Evolutionary conservation across 2,888 invertebrate genomes (phyloP).

Genomic region (Thymelicus sylvestris): DNA sequence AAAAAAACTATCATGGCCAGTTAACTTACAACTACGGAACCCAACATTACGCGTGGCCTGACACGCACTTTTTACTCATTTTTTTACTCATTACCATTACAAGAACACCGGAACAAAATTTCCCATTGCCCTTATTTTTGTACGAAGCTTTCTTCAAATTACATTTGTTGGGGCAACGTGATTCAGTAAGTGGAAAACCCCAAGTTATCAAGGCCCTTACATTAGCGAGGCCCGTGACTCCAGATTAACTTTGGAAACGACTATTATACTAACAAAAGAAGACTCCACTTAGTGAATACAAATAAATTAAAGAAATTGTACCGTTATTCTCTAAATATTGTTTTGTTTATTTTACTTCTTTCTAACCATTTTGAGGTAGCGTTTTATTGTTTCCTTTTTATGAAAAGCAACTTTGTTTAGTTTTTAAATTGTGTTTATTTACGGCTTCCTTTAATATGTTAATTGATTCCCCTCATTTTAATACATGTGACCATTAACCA

Average conservation of each 20-base stretch:
- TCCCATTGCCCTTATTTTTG: constrained; percentile 28
- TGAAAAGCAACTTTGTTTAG: too few species aligned
- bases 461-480: too few species aligned
- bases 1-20: too few species aligned
- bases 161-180: constrained; percentile 46
- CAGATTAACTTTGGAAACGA: constrained; percentile 44
- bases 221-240: constrained; percentile 45
- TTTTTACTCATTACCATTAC: neutral
- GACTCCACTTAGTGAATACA: constrained; percentile 32
- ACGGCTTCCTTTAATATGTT: too few species aligned
- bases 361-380: neutral
- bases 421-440: too few species aligned
- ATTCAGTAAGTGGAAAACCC: constrained; percentile 47
- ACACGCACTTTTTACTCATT: too few species aligned
- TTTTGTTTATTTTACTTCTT: neutral
- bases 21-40: too few species aligned
- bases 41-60: too few species aligned
- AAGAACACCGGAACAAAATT: constrained; percentile 19
- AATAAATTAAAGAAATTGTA: constrained; percentile 11
- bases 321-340: constrained; percentile 4
- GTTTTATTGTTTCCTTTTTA: too few species aligned
- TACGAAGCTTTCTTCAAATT: constrained; percentile 42
- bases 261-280: constrained; percentile 40
- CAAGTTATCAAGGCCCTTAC: constrained; percentile 41
- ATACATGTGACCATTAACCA: too few species aligned